Conservation (phyloP, 64 coral and sea anemone genomes). For the Acropora tenuis region DNA sequence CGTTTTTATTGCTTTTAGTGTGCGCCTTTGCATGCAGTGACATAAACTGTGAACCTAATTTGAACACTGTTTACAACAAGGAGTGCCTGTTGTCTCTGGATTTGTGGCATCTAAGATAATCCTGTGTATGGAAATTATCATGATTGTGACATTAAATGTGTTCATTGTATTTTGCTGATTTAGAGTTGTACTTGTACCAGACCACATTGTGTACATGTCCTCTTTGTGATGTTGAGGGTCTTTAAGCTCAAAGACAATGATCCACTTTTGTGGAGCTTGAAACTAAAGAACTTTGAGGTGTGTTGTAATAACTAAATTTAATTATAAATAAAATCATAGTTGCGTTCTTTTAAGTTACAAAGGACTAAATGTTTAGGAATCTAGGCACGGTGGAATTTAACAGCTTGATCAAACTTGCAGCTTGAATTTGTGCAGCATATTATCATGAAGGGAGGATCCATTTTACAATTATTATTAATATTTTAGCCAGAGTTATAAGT, state of each 20-base stretch:
- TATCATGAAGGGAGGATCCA: background rate
- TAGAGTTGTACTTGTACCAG: slow-evolving; percentile 92
- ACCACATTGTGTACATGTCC: slow-evolving; percentile 90
- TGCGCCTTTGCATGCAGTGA: too few relatives aligned
- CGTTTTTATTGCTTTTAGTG: too few relatives aligned
- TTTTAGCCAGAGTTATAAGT: too few relatives aligned
- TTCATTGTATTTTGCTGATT: background rate
- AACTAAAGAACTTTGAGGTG: slow-evolving; percentile 99
- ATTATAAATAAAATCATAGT: too few relatives aligned
- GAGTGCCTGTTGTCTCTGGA: too few relatives aligned
- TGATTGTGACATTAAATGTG: background rate
- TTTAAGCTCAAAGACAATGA: slow-evolving; percentile 97
- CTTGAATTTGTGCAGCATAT: background rate
- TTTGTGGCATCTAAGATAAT: too few relatives aligned
- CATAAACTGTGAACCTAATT: too few relatives aligned
- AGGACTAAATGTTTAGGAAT: too few relatives aligned
- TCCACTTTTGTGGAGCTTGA: slow-evolving; percentile 84
- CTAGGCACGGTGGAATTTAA: too few relatives aligned
- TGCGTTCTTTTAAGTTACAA: too few relatives aligned
- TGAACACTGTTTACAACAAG: too few relatives aligned
- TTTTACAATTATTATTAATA: background rate
- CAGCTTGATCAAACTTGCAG: too few relatives aligned
- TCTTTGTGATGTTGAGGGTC: slow-evolving; percentile 97
- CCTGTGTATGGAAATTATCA: background rate
- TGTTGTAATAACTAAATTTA: background rate